Evolutionary conservation across 2,888 invertebrate species (phyloP).

Genomic region (Aquatica leii): DNA sequence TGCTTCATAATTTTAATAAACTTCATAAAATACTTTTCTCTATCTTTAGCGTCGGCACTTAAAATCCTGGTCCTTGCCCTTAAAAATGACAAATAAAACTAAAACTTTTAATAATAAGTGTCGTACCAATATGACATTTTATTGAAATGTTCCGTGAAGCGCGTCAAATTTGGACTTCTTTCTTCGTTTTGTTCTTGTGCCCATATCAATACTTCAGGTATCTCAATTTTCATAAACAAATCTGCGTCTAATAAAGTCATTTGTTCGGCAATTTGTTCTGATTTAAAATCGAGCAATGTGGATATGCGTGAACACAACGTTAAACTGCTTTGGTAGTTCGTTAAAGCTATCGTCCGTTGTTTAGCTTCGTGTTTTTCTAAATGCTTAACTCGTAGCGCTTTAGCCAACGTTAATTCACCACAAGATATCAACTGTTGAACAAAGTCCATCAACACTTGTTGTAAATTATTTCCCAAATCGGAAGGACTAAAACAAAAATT

Average conservation of each 20-base stretch:
- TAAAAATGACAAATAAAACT: constrained; percentile 36
- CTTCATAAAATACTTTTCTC: constrained; percentile 93
- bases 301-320: constrained; percentile 59
- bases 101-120: too few species aligned
- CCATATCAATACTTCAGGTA: constrained; percentile 97
- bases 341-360: constrained; percentile 44
- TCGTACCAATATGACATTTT: constrained; percentile 97
- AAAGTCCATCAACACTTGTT: constrained; percentile 89
- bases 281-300: constrained; percentile 90
- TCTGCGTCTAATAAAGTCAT: constrained; percentile 97
- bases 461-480: constrained; percentile 82
- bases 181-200: constrained; percentile 98
- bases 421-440: constrained; percentile 92
- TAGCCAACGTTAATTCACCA: constrained; percentile 92
- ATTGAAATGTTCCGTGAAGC: constrained; percentile 99
- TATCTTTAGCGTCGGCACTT: constrained; percentile 92
- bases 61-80: constrained; percentile 92
- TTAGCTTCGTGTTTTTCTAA: constrained; percentile 77
- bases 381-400: constrained; percentile 87
- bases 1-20: constrained; percentile 99
- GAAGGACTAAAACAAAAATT: constrained; percentile 69
- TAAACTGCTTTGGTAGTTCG: constrained; percentile 44
- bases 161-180: constrained; percentile 93
- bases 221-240: constrained; percentile 94
- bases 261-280: constrained; percentile 95